phyloP scores from a whole-genome alignment of 2,888 invertebrate species.

The Athalia circularis region DNA sequence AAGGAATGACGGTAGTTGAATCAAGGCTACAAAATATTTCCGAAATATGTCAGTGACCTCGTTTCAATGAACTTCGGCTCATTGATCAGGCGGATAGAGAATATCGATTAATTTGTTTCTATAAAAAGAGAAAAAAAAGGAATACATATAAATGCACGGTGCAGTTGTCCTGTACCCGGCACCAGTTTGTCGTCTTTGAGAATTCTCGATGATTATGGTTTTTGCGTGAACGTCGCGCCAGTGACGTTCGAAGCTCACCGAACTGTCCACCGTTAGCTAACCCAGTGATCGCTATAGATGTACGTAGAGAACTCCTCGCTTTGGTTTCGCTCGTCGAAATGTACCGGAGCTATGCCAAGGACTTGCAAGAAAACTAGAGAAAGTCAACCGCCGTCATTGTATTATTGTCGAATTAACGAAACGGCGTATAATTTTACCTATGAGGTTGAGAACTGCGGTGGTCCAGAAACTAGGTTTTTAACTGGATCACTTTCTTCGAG shows the following conservation, averaged over 20 bases:
- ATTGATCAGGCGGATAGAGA: neutral
- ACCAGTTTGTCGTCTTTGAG: neutral
- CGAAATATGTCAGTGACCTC: conserved; percentile 32
- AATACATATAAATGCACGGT: too few relatives aligned
- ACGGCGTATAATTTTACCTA: neutral
- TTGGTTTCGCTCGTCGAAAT: conserved; percentile 4
- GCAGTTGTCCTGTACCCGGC: too few relatives aligned
- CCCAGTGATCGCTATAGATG: conserved; percentile 55
- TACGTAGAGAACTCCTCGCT: conserved; percentile 31
- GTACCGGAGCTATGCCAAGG: too few relatives aligned
- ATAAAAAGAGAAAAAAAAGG: neutral
- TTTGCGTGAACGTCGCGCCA: conserved; percentile 71
- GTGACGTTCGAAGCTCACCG: conserved; percentile 74
- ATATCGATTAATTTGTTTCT: conserved; percentile 3
- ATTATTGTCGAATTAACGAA: conserved; percentile 2
- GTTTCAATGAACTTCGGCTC: neutral
- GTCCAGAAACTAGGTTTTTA: conserved; percentile 36
- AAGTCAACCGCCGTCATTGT: conserved; percentile 15
- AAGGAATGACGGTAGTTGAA: neutral
- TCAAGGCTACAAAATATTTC: conserved; percentile 10
- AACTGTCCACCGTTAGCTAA: conserved; percentile 59
- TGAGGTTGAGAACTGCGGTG: conserved; percentile 27
- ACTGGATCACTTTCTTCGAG: conserved; percentile 41
- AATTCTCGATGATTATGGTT: conserved; percentile 13
- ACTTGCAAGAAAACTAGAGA: conserved; percentile 27